phyloP scores from a whole-genome alignment of 2,888 invertebrate genomes.

The Scaeva pyrastri region DNA sequence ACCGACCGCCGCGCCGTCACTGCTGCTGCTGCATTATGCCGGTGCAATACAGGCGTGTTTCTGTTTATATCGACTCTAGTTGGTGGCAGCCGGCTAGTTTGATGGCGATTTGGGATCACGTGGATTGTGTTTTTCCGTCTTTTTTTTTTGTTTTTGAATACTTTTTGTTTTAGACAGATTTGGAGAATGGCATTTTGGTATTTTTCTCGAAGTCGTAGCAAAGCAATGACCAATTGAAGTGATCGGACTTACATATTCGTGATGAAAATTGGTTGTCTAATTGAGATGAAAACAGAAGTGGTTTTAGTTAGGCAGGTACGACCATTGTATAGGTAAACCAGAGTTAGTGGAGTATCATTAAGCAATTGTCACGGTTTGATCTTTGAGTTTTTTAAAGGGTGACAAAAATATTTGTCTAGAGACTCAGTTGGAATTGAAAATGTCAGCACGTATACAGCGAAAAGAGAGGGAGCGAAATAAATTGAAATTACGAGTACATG shows the following conservation, averaged over 20 bases:
- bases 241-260: slow-evolving; percentile 30
- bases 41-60: slow-evolving; percentile 16
- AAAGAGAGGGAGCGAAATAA: neutral
- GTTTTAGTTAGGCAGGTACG: neutral
- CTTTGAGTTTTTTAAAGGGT: slow-evolving; percentile 1
- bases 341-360: slow-evolving; percentile 8
- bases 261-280: slow-evolving; percentile 55
- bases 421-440: slow-evolving; percentile 4
- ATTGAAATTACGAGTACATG: neutral
- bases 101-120: slow-evolving; percentile 39
- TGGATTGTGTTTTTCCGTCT: slow-evolving; percentile 34
- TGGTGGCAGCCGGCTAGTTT: slow-evolving; percentile 18
- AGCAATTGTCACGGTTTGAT: slow-evolving; percentile 48
- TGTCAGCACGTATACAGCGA: neutral
- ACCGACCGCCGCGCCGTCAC: neutral
- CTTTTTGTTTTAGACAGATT: slow-evolving; percentile 12
- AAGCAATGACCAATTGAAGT: slow-evolving; percentile 35
- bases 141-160: slow-evolving; percentile 21
- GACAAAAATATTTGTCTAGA: slow-evolving; percentile 15
- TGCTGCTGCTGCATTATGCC: slow-evolving; percentile 13
- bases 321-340: neutral
- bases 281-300: slow-evolving; percentile 58
- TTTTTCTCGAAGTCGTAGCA: slow-evolving; percentile 12
- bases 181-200: slow-evolving; percentile 30
- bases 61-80: no score